Percentiles rank a stretch among this genome's conserved stretches.
phyloP scores from a whole-genome alignment of 2,113 vertebrate species.

The Elephantulus edwardii region DNA sequence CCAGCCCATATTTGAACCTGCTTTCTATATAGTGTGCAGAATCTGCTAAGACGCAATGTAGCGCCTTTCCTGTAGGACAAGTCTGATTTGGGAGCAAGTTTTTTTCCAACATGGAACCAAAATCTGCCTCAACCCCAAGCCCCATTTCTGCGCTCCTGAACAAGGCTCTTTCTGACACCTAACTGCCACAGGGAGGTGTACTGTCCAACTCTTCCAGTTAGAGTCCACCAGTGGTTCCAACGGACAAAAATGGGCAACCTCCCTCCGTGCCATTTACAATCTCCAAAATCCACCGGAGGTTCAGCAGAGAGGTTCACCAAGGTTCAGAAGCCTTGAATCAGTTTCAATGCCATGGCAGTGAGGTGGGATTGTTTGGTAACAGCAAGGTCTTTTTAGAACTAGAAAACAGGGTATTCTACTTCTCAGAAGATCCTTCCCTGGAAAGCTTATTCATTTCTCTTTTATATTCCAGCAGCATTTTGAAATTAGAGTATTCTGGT shows the following conservation, averaged over 20 bases:
- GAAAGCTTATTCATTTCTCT: not conserved
- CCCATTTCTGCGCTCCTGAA: not conserved
- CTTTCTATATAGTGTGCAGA: not conserved
- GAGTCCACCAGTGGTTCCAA: too few relatives aligned
- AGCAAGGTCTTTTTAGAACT: not conserved
- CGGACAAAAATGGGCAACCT: too few relatives aligned
- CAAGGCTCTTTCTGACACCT: not conserved
- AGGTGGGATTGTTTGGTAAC: too few relatives aligned
- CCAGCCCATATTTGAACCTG: not conserved
- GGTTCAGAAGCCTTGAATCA: too few relatives aligned
- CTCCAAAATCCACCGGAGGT: too few relatives aligned
- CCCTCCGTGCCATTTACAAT: too few relatives aligned
- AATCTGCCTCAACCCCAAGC: not conserved
- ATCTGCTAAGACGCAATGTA: not conserved
- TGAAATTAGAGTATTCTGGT: not conserved
- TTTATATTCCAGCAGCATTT: not conserved
- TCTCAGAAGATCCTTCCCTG: not conserved
- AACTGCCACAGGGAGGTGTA: too few relatives aligned
- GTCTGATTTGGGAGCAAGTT: not conserved
- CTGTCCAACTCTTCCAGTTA: too few relatives aligned
- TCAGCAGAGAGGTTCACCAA: too few relatives aligned
- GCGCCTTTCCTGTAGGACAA: not conserved
- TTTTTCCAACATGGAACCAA: not conserved
- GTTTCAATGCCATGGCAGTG: too few relatives aligned
- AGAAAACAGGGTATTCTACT: not conserved